Conservation (phyloP, 2,888 invertebrate species). For the Lithosia quadra region DNA sequence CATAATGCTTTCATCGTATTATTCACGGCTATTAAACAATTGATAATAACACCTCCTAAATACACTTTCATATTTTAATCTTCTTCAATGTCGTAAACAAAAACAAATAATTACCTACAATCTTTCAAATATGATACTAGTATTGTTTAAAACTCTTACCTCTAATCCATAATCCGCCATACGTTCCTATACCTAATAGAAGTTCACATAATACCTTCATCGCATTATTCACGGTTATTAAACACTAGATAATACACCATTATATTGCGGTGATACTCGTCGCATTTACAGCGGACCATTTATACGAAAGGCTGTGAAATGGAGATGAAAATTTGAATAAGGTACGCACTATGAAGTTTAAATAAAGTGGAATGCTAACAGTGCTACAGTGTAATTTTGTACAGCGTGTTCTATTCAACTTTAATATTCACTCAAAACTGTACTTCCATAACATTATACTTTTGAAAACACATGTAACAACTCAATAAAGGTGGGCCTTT, state of each 20-base stretch:
- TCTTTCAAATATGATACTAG: not conserved
- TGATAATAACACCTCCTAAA: too few species aligned
- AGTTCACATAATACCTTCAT: slow-evolving; percentile 16
- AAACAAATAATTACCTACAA: not conserved
- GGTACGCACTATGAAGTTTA: not conserved
- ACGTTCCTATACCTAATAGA: slow-evolving; percentile 2
- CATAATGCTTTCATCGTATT: too few species aligned
- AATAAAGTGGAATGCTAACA: not conserved
- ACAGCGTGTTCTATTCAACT: too few species aligned
- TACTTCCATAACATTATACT: too few species aligned
- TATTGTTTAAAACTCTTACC: not conserved
- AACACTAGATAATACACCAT: slow-evolving; percentile 16
- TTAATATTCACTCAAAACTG: too few species aligned
- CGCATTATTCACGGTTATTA: slow-evolving; percentile 28
- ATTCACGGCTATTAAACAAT: too few species aligned
- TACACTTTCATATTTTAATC: not conserved
- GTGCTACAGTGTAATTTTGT: not conserved
- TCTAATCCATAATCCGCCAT: not conserved
- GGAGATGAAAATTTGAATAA: slow-evolving; percentile 12
- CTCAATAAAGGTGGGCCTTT: not conserved
- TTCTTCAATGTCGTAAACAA: not conserved
- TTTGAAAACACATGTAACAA: too few species aligned
- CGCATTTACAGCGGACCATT: slow-evolving; percentile 5
- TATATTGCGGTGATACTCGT: slow-evolving; percentile 7
- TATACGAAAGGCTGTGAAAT: slow-evolving; percentile 9